These are phyloP conservation scores for Anableps anableps DNA, from an alignment of 2,797 vertebrate genomes.

Conservation along the genomic window DNA sequence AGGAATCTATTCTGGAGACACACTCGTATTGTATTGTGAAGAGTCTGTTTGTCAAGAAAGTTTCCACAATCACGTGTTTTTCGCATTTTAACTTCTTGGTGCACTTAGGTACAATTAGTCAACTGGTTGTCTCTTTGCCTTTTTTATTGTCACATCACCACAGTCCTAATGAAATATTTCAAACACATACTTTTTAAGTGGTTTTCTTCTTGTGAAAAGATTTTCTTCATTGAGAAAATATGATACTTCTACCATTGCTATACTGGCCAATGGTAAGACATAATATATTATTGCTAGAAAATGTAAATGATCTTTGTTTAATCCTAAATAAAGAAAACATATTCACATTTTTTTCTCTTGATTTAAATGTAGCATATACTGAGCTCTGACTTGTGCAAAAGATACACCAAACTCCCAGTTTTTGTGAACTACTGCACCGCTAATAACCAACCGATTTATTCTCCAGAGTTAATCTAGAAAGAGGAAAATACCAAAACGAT, in stretches of 20 bases:
- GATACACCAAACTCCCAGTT: background rate
- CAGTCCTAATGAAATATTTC: background rate
- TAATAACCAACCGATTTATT: background rate
- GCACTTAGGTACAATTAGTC: background rate
- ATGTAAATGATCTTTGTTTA: background rate
- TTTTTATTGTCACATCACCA: background rate
- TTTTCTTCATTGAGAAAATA: background rate
- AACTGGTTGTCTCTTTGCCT: background rate
- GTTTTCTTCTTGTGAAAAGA: background rate
- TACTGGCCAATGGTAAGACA: background rate
- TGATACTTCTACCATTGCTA: background rate
- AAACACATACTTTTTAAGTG: background rate
- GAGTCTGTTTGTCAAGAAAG: no score
- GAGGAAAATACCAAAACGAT: background rate
- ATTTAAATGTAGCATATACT: background rate
- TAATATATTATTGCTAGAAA: background rate
- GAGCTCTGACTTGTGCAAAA: background rate
- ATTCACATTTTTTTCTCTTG: background rate
- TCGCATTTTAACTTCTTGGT: background rate
- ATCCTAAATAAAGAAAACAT: background rate
- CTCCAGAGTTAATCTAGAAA: background rate
- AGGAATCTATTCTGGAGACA: background rate
- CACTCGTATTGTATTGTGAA: background rate
- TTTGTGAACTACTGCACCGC: background rate
- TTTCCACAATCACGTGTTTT: background rate